A percentile compares a stretch with the other conserved stretches of the same genome.
Evolutionary conservation across 2,888 invertebrate genomes (phyloP).

Genomic region (Cheilosia pagana): DNA sequence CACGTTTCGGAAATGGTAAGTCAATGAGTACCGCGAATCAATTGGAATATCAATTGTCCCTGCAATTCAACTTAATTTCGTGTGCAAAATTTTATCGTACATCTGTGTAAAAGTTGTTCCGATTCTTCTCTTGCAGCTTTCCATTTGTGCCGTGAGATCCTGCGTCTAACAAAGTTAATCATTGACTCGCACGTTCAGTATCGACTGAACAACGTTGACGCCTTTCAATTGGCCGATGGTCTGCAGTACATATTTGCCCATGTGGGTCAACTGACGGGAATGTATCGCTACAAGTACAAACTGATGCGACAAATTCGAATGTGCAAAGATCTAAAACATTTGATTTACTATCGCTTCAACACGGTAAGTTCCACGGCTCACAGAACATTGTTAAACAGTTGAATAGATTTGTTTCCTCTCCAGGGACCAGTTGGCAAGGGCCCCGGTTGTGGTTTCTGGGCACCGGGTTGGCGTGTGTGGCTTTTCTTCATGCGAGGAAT

Average conservation of each 20-base stretch:
- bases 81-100: too few relatives aligned
- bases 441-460: conserved; percentile 99
- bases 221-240: conserved; percentile 98
- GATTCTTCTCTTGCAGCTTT: conserved; percentile 88
- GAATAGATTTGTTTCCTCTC: conserved; percentile 45
- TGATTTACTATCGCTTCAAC: conserved; percentile 99
- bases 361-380: conserved; percentile 87
- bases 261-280: conserved; percentile 99
- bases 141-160: conserved; percentile 99
- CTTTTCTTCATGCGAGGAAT: conserved; percentile 99
- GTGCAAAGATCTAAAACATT: conserved; percentile 99
- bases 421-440: conserved; percentile 98
- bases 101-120: conserved; percentile 45
- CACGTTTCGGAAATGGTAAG: conserved; percentile 96
- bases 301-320: conserved; percentile 99
- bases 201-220: conserved; percentile 99
- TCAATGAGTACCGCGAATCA: too few relatives aligned
- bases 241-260: conserved; percentile 99
- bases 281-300: conserved; percentile 99
- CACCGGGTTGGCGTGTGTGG: conserved; percentile 99
- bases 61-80: neutral
- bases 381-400: conserved; percentile 13
- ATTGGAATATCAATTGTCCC: neutral
- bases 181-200: conserved; percentile 99
- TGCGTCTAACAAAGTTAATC: conserved; percentile 98